These are phyloP conservation scores for Rhea americana DNA, from an alignment of 2,113 vertebrate genomes.

Conservation along the genomic window DNA sequence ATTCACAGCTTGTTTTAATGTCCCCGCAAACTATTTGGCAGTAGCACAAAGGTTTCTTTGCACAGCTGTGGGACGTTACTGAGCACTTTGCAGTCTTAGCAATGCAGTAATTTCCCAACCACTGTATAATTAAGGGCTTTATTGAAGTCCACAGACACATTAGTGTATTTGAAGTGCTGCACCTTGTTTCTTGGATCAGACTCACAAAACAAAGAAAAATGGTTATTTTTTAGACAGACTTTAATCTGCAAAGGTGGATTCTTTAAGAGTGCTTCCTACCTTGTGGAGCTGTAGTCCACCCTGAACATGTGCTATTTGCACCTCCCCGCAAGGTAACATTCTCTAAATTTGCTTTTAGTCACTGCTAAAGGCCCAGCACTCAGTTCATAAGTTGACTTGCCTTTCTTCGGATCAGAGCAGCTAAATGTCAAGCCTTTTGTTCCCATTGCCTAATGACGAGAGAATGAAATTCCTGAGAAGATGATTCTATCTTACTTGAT, in stretches of 20 bases:
- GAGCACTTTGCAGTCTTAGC: slow-evolving; percentile 23
- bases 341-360: background rate
- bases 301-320: background rate
- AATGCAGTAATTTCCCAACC: slow-evolving; percentile 37
- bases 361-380: background rate
- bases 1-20: slow-evolving; percentile 37
- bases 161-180: slow-evolving; percentile 9
- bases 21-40: slow-evolving; percentile 48
- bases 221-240: background rate
- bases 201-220: background rate
- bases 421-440: slow-evolving; percentile 50
- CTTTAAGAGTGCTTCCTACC: background rate
- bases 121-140: slow-evolving; percentile 41
- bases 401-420: background rate
- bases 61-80: slow-evolving; percentile 29
- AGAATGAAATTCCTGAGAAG: slow-evolving; percentile 6
- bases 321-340: background rate
- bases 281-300: background rate
- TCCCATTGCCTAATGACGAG: background rate
- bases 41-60: slow-evolving; percentile 48
- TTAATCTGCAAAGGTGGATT: slow-evolving; percentile 19
- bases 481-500: slow-evolving; percentile 54
- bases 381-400: background rate
- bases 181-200: slow-evolving; percentile 18
- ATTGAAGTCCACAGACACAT: slow-evolving; percentile 21